Conservation (phyloP, 2,797 vertebrate genomes). For the Gallinago nigripennis region DNA sequence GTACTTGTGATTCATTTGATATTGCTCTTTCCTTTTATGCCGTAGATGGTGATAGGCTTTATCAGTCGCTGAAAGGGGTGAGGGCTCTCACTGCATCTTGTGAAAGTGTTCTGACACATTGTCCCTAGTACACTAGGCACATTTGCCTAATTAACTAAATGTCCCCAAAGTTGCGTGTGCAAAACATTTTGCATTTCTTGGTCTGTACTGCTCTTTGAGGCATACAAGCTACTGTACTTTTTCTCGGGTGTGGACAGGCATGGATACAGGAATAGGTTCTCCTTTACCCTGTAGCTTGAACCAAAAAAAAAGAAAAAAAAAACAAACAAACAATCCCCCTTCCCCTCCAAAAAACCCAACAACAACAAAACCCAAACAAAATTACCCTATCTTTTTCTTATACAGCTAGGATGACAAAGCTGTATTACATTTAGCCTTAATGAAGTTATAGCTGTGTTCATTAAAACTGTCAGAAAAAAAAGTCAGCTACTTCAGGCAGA, state of each 20-base stretch:
- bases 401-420: not conserved
- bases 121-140: not conserved
- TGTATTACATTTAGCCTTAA: not conserved
- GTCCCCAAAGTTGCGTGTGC: not conserved
- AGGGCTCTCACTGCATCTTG: not conserved
- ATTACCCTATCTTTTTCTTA: not conserved
- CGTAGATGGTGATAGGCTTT: not conserved
- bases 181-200: not conserved
- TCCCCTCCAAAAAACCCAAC: too few relatives aligned
- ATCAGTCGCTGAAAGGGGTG: not conserved
- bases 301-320: not conserved
- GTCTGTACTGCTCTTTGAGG: not conserved
- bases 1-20: conserved; percentile 6
- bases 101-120: not conserved
- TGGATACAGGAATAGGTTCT: not conserved
- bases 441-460: not conserved
- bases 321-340: not conserved
- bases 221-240: not conserved
- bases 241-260: not conserved
- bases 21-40: conserved; percentile 2
- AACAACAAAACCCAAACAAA: accelerated
- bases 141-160: not conserved
- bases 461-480: not conserved
- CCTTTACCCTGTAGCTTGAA: not conserved
- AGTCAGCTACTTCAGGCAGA: not conserved